Conservation (phyloP, 2,888 invertebrate species). For the Epirrita christyi region DNA sequence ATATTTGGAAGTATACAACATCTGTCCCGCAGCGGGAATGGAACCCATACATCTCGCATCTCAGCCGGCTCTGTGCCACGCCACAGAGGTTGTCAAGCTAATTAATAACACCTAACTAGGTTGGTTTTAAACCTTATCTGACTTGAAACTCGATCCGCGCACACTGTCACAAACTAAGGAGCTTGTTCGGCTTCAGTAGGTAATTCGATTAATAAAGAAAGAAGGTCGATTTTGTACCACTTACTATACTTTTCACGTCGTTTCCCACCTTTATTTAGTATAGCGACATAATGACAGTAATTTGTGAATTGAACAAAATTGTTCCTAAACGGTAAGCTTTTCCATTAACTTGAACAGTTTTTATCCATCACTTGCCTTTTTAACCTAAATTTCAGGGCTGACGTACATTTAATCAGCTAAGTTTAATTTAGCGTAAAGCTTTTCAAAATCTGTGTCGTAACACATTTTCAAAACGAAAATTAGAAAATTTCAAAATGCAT, state of each 20-base stretch:
- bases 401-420: slow-evolving; percentile 6
- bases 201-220: slow-evolving; percentile 20
- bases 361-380: slow-evolving; percentile 4
- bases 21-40: too few relatives aligned
- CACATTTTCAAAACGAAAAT: not conserved
- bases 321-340: slow-evolving; percentile 15
- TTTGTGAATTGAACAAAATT: slow-evolving; percentile 24
- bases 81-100: too few relatives aligned
- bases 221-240: slow-evolving; percentile 23
- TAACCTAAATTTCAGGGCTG: not conserved
- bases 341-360: slow-evolving; percentile 13
- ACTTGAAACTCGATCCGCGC: slow-evolving; percentile 18
- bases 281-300: slow-evolving; percentile 27
- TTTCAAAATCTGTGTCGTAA: not conserved
- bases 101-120: slow-evolving; percentile 3
- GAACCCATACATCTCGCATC: too few relatives aligned
- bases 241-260: slow-evolving; percentile 22
- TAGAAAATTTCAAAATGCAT: slow-evolving; percentile 6
- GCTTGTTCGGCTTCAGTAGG: slow-evolving; percentile 23
- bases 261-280: slow-evolving; percentile 24
- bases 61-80: too few relatives aligned
- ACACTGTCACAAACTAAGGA: slow-evolving; percentile 10
- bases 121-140: slow-evolving; percentile 7
- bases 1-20: too few relatives aligned
- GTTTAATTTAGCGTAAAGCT: slow-evolving; percentile 1